Base-by-base conservation (phyloP, 2,888 invertebrate species). In the Neoaliturus tenellus region DNA sequence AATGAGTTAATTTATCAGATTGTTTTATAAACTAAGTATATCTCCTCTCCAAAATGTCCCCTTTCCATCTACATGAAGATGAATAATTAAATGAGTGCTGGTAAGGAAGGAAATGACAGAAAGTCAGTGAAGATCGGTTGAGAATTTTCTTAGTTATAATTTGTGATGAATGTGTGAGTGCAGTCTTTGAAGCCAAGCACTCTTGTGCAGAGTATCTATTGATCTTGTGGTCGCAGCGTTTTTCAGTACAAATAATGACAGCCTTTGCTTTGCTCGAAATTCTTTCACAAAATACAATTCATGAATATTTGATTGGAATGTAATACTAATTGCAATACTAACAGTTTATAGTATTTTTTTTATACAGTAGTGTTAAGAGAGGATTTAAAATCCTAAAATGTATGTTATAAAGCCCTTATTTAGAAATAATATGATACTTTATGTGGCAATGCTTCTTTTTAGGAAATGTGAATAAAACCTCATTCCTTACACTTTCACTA, bases 101-200 rank as follows among this genome's bases (percentile, higher is more conserved):
- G 14, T 28, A 62, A 14, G 6, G 31, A 31, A 62, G 31, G 31
- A 51, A 23, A 4, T 51, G 23, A 23, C 23, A 4, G 10, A 23
- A 20, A 25, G 14, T 28, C 31, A 25, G 1, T 10, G 62, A 62
- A 62, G 62, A 62, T 62, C 14, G 14, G 31, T 28, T 62, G 31
- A 14, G 31, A 31, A 62, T 62, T 4, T 62, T 17, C 62, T 62
- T 31, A 28, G 62, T 25, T 62, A 3, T 62, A 62, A 62, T 62
- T 62, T 62, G 62, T 62, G 62, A 62, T 62, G 62, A 62, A 62
- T 62, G 62, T 62, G 31, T 28, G 62, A 62, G 62, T 62, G 62
- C 51, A 62, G 62, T 62, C 28, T 55, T 55, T 55, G 55, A 55
- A 55, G 55, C 55, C 23, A 31, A 62, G 62, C 28, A 14, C 62